Evolutionary conservation across 2,113 vertebrate species (phyloP).

Genomic region (Rhea americana): DNA sequence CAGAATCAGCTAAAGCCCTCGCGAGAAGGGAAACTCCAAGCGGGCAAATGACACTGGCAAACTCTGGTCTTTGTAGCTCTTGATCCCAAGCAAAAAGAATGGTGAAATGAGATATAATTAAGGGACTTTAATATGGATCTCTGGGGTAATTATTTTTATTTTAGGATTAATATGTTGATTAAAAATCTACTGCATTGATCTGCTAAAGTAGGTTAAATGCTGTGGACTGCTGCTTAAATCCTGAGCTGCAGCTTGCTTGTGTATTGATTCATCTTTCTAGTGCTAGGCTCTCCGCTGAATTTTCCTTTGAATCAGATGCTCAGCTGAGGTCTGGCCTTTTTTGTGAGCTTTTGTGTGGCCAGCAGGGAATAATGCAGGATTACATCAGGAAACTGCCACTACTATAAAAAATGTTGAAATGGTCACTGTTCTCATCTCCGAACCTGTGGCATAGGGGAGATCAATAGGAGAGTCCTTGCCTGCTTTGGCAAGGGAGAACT

Average conservation of each 20-base stretch:
- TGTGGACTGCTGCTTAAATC: constrained; percentile 38
- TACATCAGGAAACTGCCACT: constrained; percentile 23
- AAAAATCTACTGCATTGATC: constrained; percentile 40
- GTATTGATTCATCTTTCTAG: constrained; percentile 39
- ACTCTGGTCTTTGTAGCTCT: neutral
- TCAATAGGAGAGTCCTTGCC: neutral
- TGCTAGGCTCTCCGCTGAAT: constrained; percentile 3
- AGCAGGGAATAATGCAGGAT: constrained; percentile 46
- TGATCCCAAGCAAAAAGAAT: constrained; percentile 18
- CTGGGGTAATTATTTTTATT: constrained; percentile 68
- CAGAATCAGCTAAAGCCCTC: neutral
- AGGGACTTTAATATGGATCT: constrained; percentile 37
- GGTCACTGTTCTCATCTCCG: neutral
- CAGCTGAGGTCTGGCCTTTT: constrained; percentile 13
- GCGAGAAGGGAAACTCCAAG: neutral
- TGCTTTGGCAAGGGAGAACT: neutral
- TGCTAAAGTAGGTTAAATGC: constrained; percentile 66
- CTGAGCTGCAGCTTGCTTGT: neutral
- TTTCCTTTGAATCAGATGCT: constrained; percentile 42
- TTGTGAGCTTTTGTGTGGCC: constrained; percentile 9
- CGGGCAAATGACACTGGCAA: neutral
- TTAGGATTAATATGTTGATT: constrained; percentile 64
- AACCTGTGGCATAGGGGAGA: neutral
- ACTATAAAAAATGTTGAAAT: neutral
- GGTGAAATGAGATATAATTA: constrained; percentile 58